These are phyloP conservation scores for Limenitis camilla DNA, from an alignment of 2,888 invertebrate genomes.

Conservation along the genomic window DNA sequence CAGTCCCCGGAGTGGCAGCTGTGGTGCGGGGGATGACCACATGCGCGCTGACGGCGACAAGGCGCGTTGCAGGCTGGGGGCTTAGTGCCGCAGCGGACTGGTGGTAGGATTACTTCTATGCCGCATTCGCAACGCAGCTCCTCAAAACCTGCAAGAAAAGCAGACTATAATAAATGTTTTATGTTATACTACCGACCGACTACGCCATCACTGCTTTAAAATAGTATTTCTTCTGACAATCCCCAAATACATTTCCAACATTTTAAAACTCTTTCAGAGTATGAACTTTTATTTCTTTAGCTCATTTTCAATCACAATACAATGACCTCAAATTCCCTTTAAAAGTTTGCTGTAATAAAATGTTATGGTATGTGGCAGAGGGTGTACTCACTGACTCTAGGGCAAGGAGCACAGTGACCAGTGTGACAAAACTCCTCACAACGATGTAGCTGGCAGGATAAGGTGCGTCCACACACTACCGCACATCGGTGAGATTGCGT, in stretches of 20 bases:
- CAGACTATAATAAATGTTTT: neutral
- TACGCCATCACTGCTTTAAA: too few relatives aligned
- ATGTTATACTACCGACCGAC: too few relatives aligned
- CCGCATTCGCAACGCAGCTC: conserved; percentile 96
- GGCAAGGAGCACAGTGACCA: conserved; percentile 87
- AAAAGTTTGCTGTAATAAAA: neutral
- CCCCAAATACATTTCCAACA: too few relatives aligned
- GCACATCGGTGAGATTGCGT: conserved; percentile 89
- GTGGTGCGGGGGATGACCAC: conserved; percentile 89
- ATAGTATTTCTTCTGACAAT: too few relatives aligned
- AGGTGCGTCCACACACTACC: conserved; percentile 84
- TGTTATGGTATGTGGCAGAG: neutral
- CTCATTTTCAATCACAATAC: too few relatives aligned
- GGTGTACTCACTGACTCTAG: conserved; percentile 78
- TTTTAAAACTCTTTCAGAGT: too few relatives aligned
- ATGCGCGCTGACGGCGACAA: conserved; percentile 84
- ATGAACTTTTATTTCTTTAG: too few relatives aligned
- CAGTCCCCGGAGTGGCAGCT: conserved; percentile 83
- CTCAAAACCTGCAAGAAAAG: conserved; percentile 77
- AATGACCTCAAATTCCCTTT: too few relatives aligned
- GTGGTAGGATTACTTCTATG: conserved; percentile 87
- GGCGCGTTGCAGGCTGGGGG: conserved; percentile 86
- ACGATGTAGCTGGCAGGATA: conserved; percentile 91
- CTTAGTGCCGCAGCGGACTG: conserved; percentile 92
- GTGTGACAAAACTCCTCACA: conserved; percentile 93